A percentile compares a stretch with the other conserved stretches of the same genome.
These are phyloP conservation scores for Trypoxylon attenuatum DNA, from an alignment of 2,888 invertebrate species.

Conservation along the genomic window DNA sequence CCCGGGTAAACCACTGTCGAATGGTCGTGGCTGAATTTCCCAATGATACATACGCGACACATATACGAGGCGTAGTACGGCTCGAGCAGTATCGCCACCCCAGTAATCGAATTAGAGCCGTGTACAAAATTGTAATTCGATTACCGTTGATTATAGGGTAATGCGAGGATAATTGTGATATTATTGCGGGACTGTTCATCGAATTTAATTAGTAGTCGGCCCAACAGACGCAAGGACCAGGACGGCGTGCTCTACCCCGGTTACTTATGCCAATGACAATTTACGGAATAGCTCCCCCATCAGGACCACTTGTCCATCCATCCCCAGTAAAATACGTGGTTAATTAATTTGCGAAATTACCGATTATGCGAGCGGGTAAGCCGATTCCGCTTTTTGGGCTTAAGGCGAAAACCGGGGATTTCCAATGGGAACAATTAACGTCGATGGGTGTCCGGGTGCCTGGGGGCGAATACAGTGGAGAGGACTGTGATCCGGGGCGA, in stretches of 20 bases:
- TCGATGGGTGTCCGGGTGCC: too few relatives aligned
- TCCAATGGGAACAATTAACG: too few relatives aligned
- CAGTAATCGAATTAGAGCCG: background rate
- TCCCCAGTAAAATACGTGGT: background rate
- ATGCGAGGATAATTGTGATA: slow-evolving; percentile 6
- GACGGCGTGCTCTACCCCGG: slow-evolving; percentile 7
- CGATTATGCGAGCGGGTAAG: background rate
- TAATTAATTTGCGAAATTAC: background rate
- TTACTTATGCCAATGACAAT: slow-evolving; percentile 19
- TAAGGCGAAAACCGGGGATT: too few relatives aligned
- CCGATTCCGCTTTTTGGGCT: background rate
- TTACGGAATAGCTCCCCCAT: slow-evolving; percentile 17
- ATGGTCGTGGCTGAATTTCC: too few relatives aligned
- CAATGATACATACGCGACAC: too few relatives aligned
- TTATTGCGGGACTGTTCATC: slow-evolving; percentile 12
- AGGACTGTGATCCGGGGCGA: too few relatives aligned
- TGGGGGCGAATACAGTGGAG: too few relatives aligned
- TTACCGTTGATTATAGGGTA: slow-evolving; percentile 8
- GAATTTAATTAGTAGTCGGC: slow-evolving; percentile 10
- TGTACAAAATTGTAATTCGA: slow-evolving; percentile 16
- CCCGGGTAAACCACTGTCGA: too few relatives aligned
- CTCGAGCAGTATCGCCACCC: too few relatives aligned
- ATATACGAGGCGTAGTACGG: too few relatives aligned
- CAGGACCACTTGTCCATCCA: slow-evolving; percentile 6
- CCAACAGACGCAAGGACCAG: background rate